Evolutionary conservation across 2,113 vertebrate species (phyloP), one percentile per base, ranked within the genome.

Genomic region (Archilochus colubris): DNA sequence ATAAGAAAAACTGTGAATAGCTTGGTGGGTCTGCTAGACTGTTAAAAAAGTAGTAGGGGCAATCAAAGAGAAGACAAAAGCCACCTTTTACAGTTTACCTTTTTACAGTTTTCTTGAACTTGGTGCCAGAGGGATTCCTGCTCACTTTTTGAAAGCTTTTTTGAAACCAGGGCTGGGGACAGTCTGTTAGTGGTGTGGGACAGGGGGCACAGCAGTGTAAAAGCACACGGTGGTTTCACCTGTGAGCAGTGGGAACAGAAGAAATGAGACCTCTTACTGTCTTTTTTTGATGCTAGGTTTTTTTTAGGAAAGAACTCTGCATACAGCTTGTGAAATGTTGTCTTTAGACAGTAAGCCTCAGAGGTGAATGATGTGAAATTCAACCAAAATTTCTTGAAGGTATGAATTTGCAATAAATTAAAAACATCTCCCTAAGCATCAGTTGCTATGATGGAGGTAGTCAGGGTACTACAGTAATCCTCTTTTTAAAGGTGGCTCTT

Each of bases 11-110:
- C 24, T 86, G 15, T 80, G 31, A 59, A 73, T 59, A 83, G 54
- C 21, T 76, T 0, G 0, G 4, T 43, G 51, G 3, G 10, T 69
- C 51, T 81, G 17, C 4, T 79, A 40, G 43, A 76, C 72, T 79
- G 18, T 72, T 72, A 54, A 76, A 90, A 90, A 82, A 74, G 4
- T 43, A 74, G 25, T 27, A n/a, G n/a, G 28, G 57, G 11, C 18
- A 54, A 82, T 75, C 75, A 72, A 93, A 58, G 7, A 63, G 67
- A 68, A 79, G 58, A 54, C 22, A 61, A 33, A 83, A 93, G 27
- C 6, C 9, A 5, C 57, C 50, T 54, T 10, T 36, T 17, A 44
- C 57, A 78, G 55, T 81, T 73, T 61, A 5, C 57, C 50, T 18
- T 54, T 10, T 36, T 17, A 44, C 57, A 78, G 55, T 81, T 73